A percentile compares a stretch with the other conserved stretches of the same genome.
Conservation (phyloP, 2,888 invertebrate genomes). For the Plusia festucae region DNA sequence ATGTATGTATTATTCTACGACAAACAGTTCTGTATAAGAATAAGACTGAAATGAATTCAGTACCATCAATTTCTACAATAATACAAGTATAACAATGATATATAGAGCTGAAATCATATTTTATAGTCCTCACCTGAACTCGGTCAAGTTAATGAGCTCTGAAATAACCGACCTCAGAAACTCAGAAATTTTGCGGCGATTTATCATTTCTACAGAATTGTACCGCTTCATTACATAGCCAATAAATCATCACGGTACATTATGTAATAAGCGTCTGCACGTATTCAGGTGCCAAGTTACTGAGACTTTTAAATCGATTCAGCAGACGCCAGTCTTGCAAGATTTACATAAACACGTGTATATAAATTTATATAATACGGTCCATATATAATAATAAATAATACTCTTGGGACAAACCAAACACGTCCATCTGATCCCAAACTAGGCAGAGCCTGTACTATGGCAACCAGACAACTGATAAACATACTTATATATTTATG, state of each 20-base stretch:
- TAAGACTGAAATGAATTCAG: conserved; percentile 23
- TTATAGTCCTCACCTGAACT: conserved; percentile 36
- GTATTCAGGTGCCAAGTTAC: conserved; percentile 38
- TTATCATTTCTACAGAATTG: conserved; percentile 45
- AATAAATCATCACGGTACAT: conserved; percentile 46
- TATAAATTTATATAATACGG: no score
- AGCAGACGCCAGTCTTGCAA: conserved; percentile 17
- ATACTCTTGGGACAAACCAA: no score
- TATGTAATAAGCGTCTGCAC: conserved; percentile 25
- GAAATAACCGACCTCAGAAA: conserved; percentile 33
- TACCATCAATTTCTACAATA: conserved; percentile 39
- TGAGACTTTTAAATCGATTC: conserved; percentile 43
- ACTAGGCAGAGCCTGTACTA: no score
- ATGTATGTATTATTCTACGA: background rate
- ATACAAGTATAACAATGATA: conserved; percentile 28
- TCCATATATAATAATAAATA: no score
- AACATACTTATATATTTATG: no score
- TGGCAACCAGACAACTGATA: no score
- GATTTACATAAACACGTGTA: conserved; percentile 37
- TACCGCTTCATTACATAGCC: conserved; percentile 42
- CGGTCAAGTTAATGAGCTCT: conserved; percentile 38
- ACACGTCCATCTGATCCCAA: no score
- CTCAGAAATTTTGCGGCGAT: conserved; percentile 33
- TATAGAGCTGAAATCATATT: conserved; percentile 23
- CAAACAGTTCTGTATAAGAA: no score